Evolutionary conservation across 1,140 invertebrate species (phyloP).

Genomic region (Temnothorax longispinosus): DNA sequence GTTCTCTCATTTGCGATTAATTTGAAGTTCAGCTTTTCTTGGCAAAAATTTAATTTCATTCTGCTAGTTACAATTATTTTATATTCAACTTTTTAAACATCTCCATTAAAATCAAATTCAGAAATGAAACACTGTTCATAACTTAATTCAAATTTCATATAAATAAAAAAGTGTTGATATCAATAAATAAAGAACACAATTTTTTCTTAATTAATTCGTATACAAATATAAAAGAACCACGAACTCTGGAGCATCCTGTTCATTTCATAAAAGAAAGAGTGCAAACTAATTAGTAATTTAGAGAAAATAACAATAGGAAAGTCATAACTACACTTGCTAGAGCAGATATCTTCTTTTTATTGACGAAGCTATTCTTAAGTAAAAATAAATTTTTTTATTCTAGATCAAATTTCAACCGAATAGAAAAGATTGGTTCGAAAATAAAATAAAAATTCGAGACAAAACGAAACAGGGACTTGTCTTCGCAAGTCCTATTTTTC

Average conservation of each 20-base stretch:
- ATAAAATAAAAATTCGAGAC: background rate
- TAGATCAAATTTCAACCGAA: background rate
- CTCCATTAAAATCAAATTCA: background rate
- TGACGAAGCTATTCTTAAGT: background rate
- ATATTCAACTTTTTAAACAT: background rate
- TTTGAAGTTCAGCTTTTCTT: background rate
- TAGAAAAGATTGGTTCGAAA: background rate
- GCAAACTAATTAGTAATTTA: conserved; percentile 22
- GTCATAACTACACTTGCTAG: background rate
- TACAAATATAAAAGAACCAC: background rate
- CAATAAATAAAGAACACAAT: background rate
- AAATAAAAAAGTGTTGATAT: background rate
- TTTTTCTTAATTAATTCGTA: too few relatives aligned
- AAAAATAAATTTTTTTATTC: conserved; percentile 18
- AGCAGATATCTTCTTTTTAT: conserved; percentile 22
- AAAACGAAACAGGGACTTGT: conserved; percentile 20
- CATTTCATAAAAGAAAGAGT: background rate
- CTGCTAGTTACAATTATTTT: background rate
- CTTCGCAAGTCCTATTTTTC: conserved; percentile 36
- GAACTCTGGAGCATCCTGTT: background rate
- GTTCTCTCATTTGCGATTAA: background rate
- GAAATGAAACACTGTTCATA: background rate
- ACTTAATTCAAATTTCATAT: background rate
- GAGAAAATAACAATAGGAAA: conserved; percentile 27
- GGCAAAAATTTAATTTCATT: background rate